A percentile compares a stretch with the other conserved stretches of the same genome.
Conservation (phyloP, 2,888 invertebrate species). For the Drosophila macrospina region DNA sequence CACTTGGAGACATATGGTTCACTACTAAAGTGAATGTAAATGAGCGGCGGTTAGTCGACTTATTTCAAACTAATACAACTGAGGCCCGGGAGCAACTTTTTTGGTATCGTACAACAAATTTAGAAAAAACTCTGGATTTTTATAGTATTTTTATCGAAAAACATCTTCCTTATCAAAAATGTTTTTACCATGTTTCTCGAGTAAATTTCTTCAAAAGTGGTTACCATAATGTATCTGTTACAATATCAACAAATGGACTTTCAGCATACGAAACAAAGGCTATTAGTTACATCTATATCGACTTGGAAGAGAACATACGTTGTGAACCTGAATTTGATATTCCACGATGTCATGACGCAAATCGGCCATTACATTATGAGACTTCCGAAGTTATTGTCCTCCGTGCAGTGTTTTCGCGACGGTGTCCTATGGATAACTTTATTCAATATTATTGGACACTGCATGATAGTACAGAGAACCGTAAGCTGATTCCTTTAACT, state of each 20-base stretch:
- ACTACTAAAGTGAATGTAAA: constrained; percentile 40
- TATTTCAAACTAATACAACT: constrained; percentile 42
- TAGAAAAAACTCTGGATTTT: constrained; percentile 25
- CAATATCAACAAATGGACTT: constrained; percentile 24
- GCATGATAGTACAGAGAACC: constrained; percentile 46
- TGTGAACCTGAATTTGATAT: constrained; percentile 43
- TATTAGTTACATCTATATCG: constrained; percentile 14
- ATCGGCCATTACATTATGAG: constrained; percentile 35
- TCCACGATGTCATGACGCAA: constrained; percentile 34
- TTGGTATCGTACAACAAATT: constrained; percentile 31
- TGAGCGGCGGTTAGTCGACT: constrained; percentile 30
- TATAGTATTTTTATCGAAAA: constrained; percentile 9
- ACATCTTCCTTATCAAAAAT: constrained; percentile 26
- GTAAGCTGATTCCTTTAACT: constrained; percentile 27
- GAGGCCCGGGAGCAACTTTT: constrained; percentile 27
- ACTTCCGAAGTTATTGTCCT: constrained; percentile 35
- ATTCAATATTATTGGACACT: constrained; percentile 54
- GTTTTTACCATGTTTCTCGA: constrained; percentile 33
- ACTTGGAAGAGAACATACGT: constrained; percentile 1
- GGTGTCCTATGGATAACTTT: constrained; percentile 48
- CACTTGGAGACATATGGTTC: constrained; percentile 32
- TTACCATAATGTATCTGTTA: constrained; percentile 9
- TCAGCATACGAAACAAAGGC: constrained; percentile 5
- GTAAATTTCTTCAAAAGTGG: constrained; percentile 29
- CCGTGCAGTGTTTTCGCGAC: constrained; percentile 20